Percentiles rank a stretch among this genome's conserved stretches.
These are phyloP conservation scores for Scolopax mira DNA, from an alignment of 2,113 vertebrate genomes.

Conservation along the genomic window DNA sequence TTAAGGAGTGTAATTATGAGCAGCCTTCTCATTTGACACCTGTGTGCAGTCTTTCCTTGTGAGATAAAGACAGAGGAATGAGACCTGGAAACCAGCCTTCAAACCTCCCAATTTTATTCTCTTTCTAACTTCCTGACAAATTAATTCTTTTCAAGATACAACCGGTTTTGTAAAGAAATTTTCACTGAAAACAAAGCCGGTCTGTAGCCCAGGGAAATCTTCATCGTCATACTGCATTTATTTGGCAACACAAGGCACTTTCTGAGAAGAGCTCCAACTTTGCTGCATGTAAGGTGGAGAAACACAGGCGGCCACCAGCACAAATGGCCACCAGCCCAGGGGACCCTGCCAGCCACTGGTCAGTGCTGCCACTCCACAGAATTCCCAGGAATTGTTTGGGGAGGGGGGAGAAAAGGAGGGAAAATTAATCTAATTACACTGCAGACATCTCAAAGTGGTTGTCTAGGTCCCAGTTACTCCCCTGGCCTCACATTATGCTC, in stretches of 20 bases:
- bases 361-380: neutral
- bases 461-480: neutral
- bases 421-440: neutral
- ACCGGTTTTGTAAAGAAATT: neutral
- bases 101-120: neutral
- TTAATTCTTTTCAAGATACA: slow-evolving; percentile 11
- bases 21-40: slow-evolving; percentile 64
- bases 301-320: neutral
- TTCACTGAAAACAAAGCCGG: neutral
- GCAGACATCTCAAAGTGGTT: neutral
- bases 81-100: slow-evolving; percentile 24
- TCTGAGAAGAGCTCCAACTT: neutral
- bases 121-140: slow-evolving; percentile 11
- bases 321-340: neutral
- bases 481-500: too few species aligned
- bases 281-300: neutral
- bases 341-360: neutral
- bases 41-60: slow-evolving; percentile 38
- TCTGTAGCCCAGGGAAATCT: neutral
- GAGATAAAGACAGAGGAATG: slow-evolving; percentile 39
- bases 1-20: slow-evolving; percentile 68
- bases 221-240: neutral
- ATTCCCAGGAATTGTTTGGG: neutral
- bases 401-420: neutral
- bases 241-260: neutral